Evolutionary conservation across 2,113 vertebrate genomes (phyloP).

Genomic region (Myrmecophaga tridactyla): DNA sequence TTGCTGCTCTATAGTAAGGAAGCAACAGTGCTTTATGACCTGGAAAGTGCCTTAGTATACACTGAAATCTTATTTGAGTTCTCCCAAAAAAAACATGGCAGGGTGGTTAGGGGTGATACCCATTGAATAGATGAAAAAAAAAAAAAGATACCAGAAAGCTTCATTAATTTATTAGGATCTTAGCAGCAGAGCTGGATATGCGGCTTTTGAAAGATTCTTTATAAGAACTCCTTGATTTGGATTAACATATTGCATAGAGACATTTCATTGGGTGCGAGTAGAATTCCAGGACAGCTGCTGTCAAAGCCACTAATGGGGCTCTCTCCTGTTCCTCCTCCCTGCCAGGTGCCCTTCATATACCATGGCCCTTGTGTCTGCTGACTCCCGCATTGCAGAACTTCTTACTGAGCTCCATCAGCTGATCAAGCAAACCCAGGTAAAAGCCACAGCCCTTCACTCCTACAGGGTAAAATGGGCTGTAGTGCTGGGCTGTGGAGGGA

Average conservation of each 20-base stretch:
- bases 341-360: not conserved
- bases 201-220: not conserved
- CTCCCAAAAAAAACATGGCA: not conserved
- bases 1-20: not conserved
- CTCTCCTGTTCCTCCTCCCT: not conserved
- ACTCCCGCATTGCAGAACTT: conserved; percentile 91
- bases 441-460: not conserved
- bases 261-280: not conserved
- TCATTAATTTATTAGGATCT: not conserved
- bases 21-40: not conserved
- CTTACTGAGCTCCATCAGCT: conserved; percentile 93
- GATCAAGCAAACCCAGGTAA: conserved; percentile 95
- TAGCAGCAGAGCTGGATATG: not conserved
- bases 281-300: not conserved
- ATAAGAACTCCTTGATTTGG: not conserved
- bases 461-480: not conserved
- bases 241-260: not conserved
- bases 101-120: not conserved
- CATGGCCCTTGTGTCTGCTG: conserved; percentile 89
- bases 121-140: not conserved
- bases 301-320: not conserved
- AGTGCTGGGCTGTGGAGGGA: not conserved
- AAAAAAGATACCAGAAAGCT: not conserved
- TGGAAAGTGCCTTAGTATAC: not conserved
- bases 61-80: not conserved